A percentile compares a stretch with the other conserved stretches of the same genome.
phyloP scores from a whole-genome alignment of 2,113 vertebrate genomes.

The Aepyceros melampus region DNA sequence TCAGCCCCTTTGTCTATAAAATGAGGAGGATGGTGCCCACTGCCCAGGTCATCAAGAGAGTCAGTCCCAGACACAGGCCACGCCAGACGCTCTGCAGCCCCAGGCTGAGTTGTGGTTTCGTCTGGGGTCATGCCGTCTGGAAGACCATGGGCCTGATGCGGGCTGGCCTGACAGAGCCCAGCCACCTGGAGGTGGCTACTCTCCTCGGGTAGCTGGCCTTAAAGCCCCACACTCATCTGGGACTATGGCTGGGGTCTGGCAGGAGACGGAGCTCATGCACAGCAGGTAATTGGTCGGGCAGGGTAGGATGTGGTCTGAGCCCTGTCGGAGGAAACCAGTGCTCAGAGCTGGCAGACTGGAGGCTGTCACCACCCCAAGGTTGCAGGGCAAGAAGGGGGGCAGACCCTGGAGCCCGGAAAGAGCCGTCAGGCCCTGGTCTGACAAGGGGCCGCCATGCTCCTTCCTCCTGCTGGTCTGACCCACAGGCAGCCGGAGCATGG shows the following conservation, averaged over 20 bases:
- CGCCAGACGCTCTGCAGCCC: not conserved
- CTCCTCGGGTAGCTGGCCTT: not conserved
- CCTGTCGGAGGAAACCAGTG: not conserved
- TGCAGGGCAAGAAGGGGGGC: not conserved
- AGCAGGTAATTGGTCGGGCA: not conserved
- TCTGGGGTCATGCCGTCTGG: not conserved
- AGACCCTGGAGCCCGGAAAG: not conserved
- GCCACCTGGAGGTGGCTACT: too few relatives aligned
- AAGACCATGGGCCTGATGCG: not conserved
- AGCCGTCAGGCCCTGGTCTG: not conserved
- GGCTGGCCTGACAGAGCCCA: not conserved
- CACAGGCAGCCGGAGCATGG: not conserved
- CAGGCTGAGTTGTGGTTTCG: too few relatives aligned
- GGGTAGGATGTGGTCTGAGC: not conserved
- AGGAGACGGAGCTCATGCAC: fast-evolving
- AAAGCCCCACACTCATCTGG: not conserved
- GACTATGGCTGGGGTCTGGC: not conserved
- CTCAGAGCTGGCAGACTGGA: not conserved
- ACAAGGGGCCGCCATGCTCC: not conserved
- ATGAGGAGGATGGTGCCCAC: not conserved
- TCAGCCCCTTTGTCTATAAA: not conserved
- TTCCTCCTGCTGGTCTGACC: not conserved
- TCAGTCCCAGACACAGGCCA: not conserved
- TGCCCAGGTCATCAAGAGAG: not conserved
- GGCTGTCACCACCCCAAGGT: not conserved